These are phyloP conservation scores for Doris montereyensis DNA, from an alignment of 2,888 invertebrate species.

Conservation along the genomic window DNA sequence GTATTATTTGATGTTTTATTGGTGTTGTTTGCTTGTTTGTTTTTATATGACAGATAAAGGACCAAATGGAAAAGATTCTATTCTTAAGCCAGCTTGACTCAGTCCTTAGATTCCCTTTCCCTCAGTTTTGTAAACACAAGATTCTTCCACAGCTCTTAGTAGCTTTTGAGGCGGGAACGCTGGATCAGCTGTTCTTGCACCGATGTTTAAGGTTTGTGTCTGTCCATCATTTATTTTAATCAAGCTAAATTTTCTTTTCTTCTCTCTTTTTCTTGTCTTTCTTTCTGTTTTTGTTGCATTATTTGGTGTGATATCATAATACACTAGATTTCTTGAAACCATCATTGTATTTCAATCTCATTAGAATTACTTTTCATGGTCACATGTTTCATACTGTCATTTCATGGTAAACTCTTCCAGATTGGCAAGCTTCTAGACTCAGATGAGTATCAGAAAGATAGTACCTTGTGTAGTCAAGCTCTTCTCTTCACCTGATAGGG, in stretches of 20 bases:
- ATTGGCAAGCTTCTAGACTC: constrained; percentile 91
- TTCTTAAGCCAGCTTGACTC: constrained; percentile 91
- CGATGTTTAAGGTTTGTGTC: constrained; percentile 87
- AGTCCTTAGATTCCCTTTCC: constrained; percentile 92
- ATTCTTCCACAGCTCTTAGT: constrained; percentile 94
- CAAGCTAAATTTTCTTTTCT: not conserved
- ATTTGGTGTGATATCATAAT: too few species aligned
- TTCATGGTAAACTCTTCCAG: too few species aligned
- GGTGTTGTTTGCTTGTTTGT: too few species aligned
- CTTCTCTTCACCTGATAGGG: constrained; percentile 94
- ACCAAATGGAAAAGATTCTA: constrained; percentile 89
- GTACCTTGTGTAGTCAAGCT: constrained; percentile 98
- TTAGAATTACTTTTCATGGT: too few species aligned
- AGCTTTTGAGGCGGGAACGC: constrained; percentile 97
- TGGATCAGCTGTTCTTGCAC: constrained; percentile 93
- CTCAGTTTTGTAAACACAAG: constrained; percentile 92
- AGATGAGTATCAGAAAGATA: constrained; percentile 94
- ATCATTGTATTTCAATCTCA: too few species aligned
- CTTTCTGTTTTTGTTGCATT: too few species aligned
- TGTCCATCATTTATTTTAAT: not conserved
- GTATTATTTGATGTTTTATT: not conserved
- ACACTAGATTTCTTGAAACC: too few species aligned
- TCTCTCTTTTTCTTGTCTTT: not conserved
- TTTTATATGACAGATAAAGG: constrained; percentile 83
- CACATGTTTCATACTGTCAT: too few species aligned